These are phyloP conservation scores for Gambusia affinis DNA, from an alignment of 2,113 vertebrate species.

Conservation along the genomic window DNA sequence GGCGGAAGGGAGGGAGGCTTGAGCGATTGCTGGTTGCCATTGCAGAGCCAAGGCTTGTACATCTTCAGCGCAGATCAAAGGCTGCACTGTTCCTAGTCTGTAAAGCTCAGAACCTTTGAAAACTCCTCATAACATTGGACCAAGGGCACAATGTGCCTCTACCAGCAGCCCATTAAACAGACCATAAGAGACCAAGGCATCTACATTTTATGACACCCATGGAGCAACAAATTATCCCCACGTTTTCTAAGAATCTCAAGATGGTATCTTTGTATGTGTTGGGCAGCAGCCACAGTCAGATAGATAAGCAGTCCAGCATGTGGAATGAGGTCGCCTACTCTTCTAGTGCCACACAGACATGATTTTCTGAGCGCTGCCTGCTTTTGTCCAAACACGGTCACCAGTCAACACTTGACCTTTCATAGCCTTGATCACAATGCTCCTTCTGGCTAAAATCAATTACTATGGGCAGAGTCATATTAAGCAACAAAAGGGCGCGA, in stretches of 20 bases:
- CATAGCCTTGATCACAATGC: conserved; percentile 33
- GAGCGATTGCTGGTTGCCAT: conserved; percentile 53
- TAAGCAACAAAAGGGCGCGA: conserved; percentile 48
- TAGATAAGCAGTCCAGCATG: conserved; percentile 53
- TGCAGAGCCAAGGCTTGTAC: conserved; percentile 52
- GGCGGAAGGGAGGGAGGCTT: conserved; percentile 46
- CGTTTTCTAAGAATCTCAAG: conserved; percentile 24
- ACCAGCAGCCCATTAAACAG: conserved; percentile 35
- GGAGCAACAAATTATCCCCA: conserved; percentile 31
- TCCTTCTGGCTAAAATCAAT: conserved; percentile 70
- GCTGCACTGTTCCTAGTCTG: conserved; percentile 64
- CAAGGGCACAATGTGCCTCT: conserved; percentile 45
- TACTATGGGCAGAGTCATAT: conserved; percentile 46
- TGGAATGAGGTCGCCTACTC: conserved; percentile 70
- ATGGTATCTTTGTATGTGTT: conserved; percentile 17
- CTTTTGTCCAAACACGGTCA: conserved; percentile 51
- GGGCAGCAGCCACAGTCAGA: conserved; percentile 13
- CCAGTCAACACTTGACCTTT: conserved; percentile 68
- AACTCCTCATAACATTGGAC: conserved; percentile 70
- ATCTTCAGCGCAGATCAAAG: conserved; percentile 74
- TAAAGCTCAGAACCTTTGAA: conserved; percentile 70
- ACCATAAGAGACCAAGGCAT: conserved; percentile 49
- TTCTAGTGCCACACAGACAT: conserved; percentile 44
- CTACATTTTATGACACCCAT: conserved; percentile 42
- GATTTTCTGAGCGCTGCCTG: conserved; percentile 66